Evolutionary conservation across 1,140 invertebrate species (phyloP).

Genomic region (Palaemon carinicauda): DNA sequence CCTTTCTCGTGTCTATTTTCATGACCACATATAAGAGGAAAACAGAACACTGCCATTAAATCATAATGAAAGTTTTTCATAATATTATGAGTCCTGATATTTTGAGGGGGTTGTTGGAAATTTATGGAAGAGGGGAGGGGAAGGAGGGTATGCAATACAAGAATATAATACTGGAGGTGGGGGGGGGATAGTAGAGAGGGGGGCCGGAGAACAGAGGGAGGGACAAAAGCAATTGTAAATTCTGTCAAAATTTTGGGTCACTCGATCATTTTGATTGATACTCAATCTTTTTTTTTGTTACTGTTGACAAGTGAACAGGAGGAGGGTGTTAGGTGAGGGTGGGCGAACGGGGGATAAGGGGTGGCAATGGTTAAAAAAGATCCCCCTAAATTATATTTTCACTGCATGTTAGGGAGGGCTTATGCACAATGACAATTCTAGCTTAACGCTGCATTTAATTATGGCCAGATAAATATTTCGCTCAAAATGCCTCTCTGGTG

Average conservation of each 20-base stretch:
- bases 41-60: background rate
- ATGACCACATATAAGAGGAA: too few species aligned
- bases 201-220: background rate
- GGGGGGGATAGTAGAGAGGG: background rate
- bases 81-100: conserved; percentile 32
- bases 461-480: too few species aligned
- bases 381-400: conserved; percentile 46
- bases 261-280: conserved; percentile 53
- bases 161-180: background rate
- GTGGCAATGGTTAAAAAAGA: background rate
- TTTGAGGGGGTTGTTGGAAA: background rate
- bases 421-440: conserved; percentile 12
- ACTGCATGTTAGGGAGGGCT: conserved; percentile 4
- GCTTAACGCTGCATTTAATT: background rate
- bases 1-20: too few species aligned
- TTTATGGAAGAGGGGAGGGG: too few species aligned
- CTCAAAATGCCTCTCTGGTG: background rate
- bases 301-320: conserved; percentile 47
- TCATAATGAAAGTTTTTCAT: conserved; percentile 49
- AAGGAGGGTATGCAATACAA: background rate
- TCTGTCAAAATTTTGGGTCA: conserved; percentile 53
- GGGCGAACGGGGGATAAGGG: background rate
- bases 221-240: conserved; percentile 53
- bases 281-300: conserved; percentile 37
- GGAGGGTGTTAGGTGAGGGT: background rate